A percentile compares a stretch with the other conserved stretches of the same genome.
phyloP scores from a whole-genome alignment of 92 coral and sea anemone species.

The Actinernus sp. region DNA sequence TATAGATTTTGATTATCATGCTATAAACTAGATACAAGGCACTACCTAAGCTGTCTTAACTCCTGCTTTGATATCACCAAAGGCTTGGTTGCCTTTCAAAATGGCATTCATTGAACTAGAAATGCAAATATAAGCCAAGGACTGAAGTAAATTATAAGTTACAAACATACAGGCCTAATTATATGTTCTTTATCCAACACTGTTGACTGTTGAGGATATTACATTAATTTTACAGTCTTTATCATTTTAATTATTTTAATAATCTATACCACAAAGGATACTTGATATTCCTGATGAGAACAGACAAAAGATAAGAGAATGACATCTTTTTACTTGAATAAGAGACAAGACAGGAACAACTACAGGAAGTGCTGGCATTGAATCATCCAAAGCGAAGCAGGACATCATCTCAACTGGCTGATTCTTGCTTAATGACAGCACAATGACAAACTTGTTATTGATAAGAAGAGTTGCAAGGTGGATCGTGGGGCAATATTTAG shows the following conservation, averaged over 20 bases:
- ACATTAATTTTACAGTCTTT: no score
- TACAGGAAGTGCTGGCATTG: conserved; percentile 40
- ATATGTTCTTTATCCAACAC: no score
- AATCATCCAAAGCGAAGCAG: conserved; percentile 65
- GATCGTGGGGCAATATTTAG: conserved; percentile 27
- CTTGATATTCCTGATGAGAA: conserved; percentile 70
- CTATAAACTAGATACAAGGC: no score
- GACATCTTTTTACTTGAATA: conserved; percentile 40
- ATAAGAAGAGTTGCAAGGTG: conserved; percentile 54
- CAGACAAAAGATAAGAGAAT: conserved; percentile 56
- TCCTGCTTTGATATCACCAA: no score
- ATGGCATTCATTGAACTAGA: no score
- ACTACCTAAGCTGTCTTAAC: no score
- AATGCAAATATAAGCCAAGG: no score
- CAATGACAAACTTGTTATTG: conserved; percentile 44
- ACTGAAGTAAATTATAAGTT: no score
- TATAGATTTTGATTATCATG: no score
- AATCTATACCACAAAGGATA: conserved; percentile 58
- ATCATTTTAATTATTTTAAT: not conserved
- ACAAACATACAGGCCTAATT: no score
- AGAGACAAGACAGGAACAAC: conserved; percentile 55
- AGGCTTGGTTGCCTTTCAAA: no score
- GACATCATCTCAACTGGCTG: conserved; percentile 32
- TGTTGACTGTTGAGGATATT: no score
- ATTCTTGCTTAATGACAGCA: conserved; percentile 38